Percentiles rank a stretch among this genome's conserved stretches.
These are phyloP conservation scores for Bos indicus DNA, from an alignment of 2,113 vertebrate species.

Conservation along the genomic window DNA sequence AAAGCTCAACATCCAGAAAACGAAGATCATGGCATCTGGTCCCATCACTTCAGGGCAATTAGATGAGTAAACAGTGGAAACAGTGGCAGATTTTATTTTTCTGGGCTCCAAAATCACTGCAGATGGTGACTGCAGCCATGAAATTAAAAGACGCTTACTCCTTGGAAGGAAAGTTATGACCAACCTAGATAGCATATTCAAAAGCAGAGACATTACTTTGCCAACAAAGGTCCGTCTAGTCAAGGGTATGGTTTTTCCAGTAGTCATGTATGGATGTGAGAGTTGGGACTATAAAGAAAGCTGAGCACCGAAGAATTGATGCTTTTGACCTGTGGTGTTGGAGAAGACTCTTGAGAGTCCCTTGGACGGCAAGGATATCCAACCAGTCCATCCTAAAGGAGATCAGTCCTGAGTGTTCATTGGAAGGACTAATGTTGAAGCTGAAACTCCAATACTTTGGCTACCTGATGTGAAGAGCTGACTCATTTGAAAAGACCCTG, in stretches of 20 bases:
- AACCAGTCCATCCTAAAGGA: neutral
- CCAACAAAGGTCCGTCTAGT: neutral
- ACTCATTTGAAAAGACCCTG: neutral
- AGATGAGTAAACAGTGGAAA: neutral
- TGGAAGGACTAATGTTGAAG: neutral
- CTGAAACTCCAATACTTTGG: neutral
- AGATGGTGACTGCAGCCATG: neutral
- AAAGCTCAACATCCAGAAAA: neutral
- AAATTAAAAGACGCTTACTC: neutral
- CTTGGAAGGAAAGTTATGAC: neutral
- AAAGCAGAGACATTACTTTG: neutral
- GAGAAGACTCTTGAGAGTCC: neutral
- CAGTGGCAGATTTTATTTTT: neutral
- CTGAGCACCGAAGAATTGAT: neutral
- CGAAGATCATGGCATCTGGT: neutral
- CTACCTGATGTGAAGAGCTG: neutral
- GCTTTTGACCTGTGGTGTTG: neutral
- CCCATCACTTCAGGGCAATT: neutral
- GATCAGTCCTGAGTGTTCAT: neutral
- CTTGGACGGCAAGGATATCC: neutral
- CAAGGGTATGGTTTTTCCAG: neutral
- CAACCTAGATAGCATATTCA: neutral
- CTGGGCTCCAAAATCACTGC: neutral
- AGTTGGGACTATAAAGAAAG: neutral
- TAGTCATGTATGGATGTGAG: neutral